These are phyloP conservation scores for Oophaga sylvatica DNA, from an alignment of 2,797 vertebrate species.

Conservation along the genomic window DNA sequence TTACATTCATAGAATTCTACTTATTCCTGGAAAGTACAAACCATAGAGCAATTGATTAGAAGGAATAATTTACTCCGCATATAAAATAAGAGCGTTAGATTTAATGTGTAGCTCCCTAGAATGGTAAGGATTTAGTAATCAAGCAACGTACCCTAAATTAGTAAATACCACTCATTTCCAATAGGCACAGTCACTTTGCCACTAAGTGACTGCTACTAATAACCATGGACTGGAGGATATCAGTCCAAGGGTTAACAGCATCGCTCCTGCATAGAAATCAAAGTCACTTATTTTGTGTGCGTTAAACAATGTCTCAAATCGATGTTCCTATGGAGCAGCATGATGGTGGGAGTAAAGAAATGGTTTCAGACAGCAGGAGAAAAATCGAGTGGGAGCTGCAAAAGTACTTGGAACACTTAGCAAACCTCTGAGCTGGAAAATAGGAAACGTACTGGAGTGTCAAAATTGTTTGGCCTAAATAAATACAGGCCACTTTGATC, in stretches of 20 bases:
- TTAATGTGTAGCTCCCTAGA: neutral
- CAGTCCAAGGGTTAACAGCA: constrained; percentile 54
- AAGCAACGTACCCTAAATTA: neutral
- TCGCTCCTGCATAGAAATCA: constrained; percentile 52
- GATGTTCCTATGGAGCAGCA: constrained; percentile 64
- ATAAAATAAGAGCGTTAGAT: neutral
- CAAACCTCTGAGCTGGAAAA: constrained; percentile 66
- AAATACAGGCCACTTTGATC: constrained; percentile 44
- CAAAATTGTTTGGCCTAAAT: constrained; percentile 60
- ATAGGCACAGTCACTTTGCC: constrained; percentile 6
- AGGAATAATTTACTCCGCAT: neutral
- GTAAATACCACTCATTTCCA: constrained; percentile 24
- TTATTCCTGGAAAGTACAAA: neutral
- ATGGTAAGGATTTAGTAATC: neutral
- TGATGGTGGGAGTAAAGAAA: constrained; percentile 61
- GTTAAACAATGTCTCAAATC: constrained; percentile 61
- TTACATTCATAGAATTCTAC: neutral
- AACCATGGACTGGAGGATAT: constrained; percentile 20
- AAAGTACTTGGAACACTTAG: constrained; percentile 63
- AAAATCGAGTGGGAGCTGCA: constrained; percentile 64
- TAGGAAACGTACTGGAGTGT: constrained; percentile 62
- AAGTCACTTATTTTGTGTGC: constrained; percentile 57
- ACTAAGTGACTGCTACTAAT: neutral
- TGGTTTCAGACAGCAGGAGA: constrained; percentile 65
- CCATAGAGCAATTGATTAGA: neutral